These are phyloP conservation scores for Setophaga coronata DNA, from an alignment of 2,113 vertebrate species.

Conservation along the genomic window DNA sequence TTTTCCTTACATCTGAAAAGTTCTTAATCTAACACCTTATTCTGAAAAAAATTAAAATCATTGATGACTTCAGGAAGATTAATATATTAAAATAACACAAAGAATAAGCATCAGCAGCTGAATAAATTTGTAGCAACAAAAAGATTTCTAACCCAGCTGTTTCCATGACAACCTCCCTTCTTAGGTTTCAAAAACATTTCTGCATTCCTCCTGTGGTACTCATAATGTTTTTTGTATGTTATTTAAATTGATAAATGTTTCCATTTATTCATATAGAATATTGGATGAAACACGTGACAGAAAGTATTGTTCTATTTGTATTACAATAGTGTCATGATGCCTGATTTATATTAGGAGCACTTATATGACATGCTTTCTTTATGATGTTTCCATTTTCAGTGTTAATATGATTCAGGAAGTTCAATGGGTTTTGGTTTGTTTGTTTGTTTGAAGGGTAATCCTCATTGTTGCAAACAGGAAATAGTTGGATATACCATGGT, in stretches of 20 bases:
- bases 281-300: background rate
- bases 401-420: background rate
- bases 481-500: background rate
- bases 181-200: background rate
- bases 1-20: background rate
- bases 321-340: background rate
- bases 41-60: background rate
- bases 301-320: background rate
- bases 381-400: background rate
- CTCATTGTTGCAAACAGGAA: background rate
- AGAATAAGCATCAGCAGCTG: background rate
- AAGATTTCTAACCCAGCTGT: background rate
- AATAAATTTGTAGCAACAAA: background rate
- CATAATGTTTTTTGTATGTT: background rate
- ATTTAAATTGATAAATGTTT: background rate
- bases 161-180: slow-evolving; percentile 47
- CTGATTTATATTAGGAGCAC: background rate
- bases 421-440: background rate
- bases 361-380: background rate
- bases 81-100: slow-evolving; percentile 1
- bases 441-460: background rate
- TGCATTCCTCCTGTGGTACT: background rate
- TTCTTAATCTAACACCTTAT: background rate
- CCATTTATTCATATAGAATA: background rate
- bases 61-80: background rate